Percentiles rank a stretch among this genome's conserved stretches.
Conservation (phyloP, 2,888 invertebrate genomes). For the Fissipunctia ypsillon region DNA sequence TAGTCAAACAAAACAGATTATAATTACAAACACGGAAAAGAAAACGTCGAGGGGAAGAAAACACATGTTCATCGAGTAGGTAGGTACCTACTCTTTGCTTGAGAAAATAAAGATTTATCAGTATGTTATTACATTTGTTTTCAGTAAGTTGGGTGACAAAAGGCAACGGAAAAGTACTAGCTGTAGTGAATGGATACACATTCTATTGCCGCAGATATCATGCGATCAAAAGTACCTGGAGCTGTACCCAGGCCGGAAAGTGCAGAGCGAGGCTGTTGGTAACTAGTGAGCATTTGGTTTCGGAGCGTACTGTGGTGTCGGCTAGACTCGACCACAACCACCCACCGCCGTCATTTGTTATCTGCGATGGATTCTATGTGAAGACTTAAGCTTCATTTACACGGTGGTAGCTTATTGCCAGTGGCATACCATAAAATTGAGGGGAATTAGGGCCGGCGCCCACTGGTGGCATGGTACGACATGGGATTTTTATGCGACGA, state of each 20-base stretch:
- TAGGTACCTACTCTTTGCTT: not conserved
- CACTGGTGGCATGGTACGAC: too few species aligned
- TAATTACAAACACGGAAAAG: not conserved
- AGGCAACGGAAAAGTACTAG: not conserved
- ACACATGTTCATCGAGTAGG: not conserved
- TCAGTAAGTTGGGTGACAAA: conserved; percentile 53
- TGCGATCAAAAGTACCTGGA: conserved; percentile 40
- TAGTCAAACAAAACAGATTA: too few species aligned
- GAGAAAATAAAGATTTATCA: not conserved
- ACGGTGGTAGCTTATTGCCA: too few species aligned
- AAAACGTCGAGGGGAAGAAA: not conserved
- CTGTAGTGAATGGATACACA: conserved; percentile 33
- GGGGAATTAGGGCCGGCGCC: too few species aligned
- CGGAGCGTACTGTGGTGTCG: conserved; percentile 15
- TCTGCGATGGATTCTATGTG: conserved; percentile 26
- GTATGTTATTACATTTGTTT: conserved; percentile 1
- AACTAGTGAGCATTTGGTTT: not conserved
- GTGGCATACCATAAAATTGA: too few species aligned
- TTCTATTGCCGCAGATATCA: conserved; percentile 39
- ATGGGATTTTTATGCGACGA: too few species aligned
- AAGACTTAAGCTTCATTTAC: too few species aligned
- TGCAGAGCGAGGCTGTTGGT: conserved; percentile 46
- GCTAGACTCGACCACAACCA: conserved; percentile 47
- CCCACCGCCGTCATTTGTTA: conserved; percentile 23
- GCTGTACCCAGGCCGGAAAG: conserved; percentile 38